Base-by-base conservation (phyloP, 2,113 vertebrate genomes). In the Panurus biarmicus region DNA sequence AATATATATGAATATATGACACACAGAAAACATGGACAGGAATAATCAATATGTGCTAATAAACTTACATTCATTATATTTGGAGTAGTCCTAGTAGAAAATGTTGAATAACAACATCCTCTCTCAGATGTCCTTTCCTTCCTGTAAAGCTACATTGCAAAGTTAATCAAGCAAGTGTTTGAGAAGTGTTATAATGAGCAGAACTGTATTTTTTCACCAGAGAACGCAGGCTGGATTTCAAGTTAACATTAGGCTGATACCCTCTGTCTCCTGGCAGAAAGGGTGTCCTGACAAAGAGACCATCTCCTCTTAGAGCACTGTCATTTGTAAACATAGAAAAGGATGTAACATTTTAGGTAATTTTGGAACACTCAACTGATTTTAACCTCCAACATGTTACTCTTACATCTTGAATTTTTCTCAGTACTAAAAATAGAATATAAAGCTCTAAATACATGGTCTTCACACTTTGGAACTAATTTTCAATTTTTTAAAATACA, bases 401-500 rank as follows among this genome's bases (percentile, higher is more conserved):
- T 79, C 26, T 64, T 0, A 0, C 6, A 54, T 7, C 3, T 80
- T 69, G 40, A 51, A 14, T n/a, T 51, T 1, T 65, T 65, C 45
- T 86, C n/a, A 22, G 9, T 28, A 40, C 7, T 70, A 40, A 73
- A 86, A 48, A 22, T 73, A 53, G 2, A 61, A 18, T 15, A 44
- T 18, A 61, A 44, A 64, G 11, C 10, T 48, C 40, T 44, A 48
- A 79, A 51, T 65, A 19, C 5, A 33, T 33, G 4, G 3, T 42
- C 15, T 45, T 71, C 28, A 48, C 3, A 2, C 9, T 50, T 33
- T 61, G 50, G 45, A 85, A 51, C 0, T 24, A 42, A 35, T 35
- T 78, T 77, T 33, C 1, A 0, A 0, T 47, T 54, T 69, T 80
- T 65, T 29, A 4, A 9, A 48, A 7, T 66, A 50, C 19, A 14